Base-by-base conservation (phyloP, 2,797 vertebrate genomes). In the Perdix hodgsoniae region DNA sequence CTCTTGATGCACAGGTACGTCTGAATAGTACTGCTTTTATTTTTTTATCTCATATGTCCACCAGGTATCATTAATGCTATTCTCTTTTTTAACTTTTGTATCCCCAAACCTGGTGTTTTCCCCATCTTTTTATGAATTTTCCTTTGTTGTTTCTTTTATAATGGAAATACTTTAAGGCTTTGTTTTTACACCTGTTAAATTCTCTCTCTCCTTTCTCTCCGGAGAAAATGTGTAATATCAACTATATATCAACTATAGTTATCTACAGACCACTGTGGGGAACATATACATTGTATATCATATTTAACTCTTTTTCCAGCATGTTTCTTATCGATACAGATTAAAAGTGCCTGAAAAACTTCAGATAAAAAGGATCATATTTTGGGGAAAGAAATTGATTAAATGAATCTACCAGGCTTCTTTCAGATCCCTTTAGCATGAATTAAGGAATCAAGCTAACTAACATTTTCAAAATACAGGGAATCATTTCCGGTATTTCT, bases 1-100 rank as follows among this genome's bases (percentile, higher is more conserved):
- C 65, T 86, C 75, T 95, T 79, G 54, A 35, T 84, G 54, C 83
- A 60, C 92, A 96, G 94, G 94, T 96, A 95, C 0, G 95, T 85
- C 72, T 87, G 61, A 78, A 65, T 65, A 84, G 81, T 47, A 37
- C 6, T 11, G 9, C 57, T 86, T 72, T 33, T 31, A 54, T 1
- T 59, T n/a, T 94, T 15, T 83, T 29, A 42, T 47, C 29, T 65
- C 26, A 31, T 72, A 42, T 83, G 11, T 88, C 61, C 21, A 22
- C 23, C 60, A 35, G 69, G 23, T 75, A 10, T 29, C 56, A n/a
- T 63, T 74, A 16, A 42, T 23, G 24, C 71, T 79, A 14, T 50
- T 69, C 7, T 74, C 11, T 5, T 67, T 60, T 83, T 44, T 72
- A 70, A 69, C 10, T 12, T 79, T 14, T 40, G 11, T 63, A 9